Evolutionary conservation across 2,888 invertebrate species (phyloP), one percentile per base, ranked within the genome.

Genomic region (Molanna angustata): DNA sequence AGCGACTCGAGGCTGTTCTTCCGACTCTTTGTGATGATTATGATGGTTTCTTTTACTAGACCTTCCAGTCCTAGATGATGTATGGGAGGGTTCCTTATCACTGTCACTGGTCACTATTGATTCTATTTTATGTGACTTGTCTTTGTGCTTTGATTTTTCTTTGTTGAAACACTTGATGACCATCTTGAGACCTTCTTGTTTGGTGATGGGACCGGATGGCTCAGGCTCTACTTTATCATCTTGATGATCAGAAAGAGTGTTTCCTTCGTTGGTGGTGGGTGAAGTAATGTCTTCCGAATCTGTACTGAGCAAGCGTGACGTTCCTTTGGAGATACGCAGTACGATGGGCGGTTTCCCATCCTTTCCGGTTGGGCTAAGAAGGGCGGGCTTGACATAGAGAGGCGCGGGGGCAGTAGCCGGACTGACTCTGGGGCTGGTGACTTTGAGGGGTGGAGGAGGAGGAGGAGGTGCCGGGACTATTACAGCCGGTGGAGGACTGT

Each of bases 301-400:
- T 46, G 83, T 83, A 64, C 83, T 83, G 49, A 83, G 80, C 66
- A 83, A 76, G 61, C 83, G 78, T 44, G 83, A 83, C 51, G 82
- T 83, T 45, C 83, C 83, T 72, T 91, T 88, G 61, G 90, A 91
- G 79, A 93, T 93, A 72, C 92, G 80, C 59, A 93, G 74, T 49
- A 92, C 91, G 65, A 93, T 93, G 18, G 92, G 92, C 39, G 91
- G 90, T 61, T 77, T 77, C 22, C 69, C 62, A 49, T 76, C 75
- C 65, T 74, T 76, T 63, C 74, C 75, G 33, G 74, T 74, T 73
- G 76, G 77, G 62, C 77, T 77, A 43, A 67, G 66, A 18, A 73
- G 66, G 51, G 73, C 76, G 55, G 66, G 56, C 63, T 75, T 76
- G 21, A 67, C 59, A 57, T 71, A 66, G 51, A 68, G 63, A 43